Conservation (phyloP, 2,113 vertebrate species). For the Tichodroma muraria region DNA sequence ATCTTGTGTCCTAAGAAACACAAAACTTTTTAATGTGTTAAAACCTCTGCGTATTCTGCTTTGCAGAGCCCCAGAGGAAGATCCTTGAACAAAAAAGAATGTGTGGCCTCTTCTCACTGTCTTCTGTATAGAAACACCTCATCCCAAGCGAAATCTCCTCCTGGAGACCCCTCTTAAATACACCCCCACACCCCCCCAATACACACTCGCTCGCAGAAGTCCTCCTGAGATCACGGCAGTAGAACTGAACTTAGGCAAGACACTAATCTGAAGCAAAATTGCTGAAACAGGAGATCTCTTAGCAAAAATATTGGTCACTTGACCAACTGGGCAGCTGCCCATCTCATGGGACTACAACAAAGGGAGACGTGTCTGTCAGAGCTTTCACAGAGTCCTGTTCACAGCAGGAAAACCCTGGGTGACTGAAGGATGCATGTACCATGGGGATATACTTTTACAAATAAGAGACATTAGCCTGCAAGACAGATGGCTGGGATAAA, state of each 20-base stretch:
- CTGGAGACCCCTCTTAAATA: neutral
- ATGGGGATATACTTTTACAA: neutral
- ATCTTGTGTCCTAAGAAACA: neutral
- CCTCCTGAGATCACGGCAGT: neutral
- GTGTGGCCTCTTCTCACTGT: neutral
- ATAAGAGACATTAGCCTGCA: neutral
- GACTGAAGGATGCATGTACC: neutral
- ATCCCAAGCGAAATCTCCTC: neutral
- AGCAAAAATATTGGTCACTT: neutral
- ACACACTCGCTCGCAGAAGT: neutral
- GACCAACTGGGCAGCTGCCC: neutral
- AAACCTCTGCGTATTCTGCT: neutral
- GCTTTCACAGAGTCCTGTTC: neutral
- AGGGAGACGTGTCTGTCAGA: neutral
- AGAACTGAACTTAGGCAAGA: neutral
- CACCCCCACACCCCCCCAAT: rapidly evolving
- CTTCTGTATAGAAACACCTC: neutral
- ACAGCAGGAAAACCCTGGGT: neutral
- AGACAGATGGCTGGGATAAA: neutral
- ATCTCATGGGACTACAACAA: neutral
- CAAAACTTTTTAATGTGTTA: neutral
- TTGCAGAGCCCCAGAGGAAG: neutral
- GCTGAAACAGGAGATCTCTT: neutral
- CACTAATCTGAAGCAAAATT: neutral
- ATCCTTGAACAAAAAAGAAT: neutral